Evolutionary conservation across 2,113 vertebrate species (phyloP).

Genomic region (Xenopus tropicalis): UCB_Xtro_10.0 CM004447.2:18932001-18932500

Average conservation of each 20-base stretch:
- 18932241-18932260: neutral
- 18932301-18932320: neutral
- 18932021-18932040: neutral
- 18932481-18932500: too few relatives aligned
- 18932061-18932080: neutral
- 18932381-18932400: too few relatives aligned
- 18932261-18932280: constrained; percentile 1
- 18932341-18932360: too few relatives aligned
- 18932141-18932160: neutral
- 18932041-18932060: neutral
- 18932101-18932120: neutral
- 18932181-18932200: neutral
- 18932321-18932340: neutral
- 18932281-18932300: neutral
- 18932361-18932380: too few relatives aligned
- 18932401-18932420: too few relatives aligned
- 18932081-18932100: neutral
- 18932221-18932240: neutral
- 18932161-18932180: neutral
- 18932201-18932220: neutral
- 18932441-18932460: too few relatives aligned
- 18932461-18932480: too few relatives aligned
- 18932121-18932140: neutral
- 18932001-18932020: too few relatives aligned
- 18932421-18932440: too few relatives aligned